Evolutionary conservation across 2,888 invertebrate genomes (phyloP), one percentile per base, ranked within the genome.

Genomic region (Volucella inflata): DNA sequence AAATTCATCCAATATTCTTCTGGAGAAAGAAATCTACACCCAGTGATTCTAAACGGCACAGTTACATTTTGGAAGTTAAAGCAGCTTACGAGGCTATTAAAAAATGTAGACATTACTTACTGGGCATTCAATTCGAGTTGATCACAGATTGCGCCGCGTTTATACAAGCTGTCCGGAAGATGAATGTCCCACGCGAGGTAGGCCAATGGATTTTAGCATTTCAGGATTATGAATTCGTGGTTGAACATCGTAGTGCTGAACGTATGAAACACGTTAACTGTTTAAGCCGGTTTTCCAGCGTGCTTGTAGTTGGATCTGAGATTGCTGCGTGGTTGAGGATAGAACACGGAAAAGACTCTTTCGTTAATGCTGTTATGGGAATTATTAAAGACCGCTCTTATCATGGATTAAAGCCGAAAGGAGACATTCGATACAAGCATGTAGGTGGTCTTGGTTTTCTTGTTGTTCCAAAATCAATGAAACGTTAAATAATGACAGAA

Each of bases 91-190:
- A 76, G 8, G 87, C 88, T 0, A n/a, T 88, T n/a, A 87, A 88
- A 42, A 89, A 88, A 59, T 89, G 89, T 65, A 65, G 89, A 0
- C 79, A 88, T 48, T 89, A 89, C 87, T 80, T 88, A 2, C 46
- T 90, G 4, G 88, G 87, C 16, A 59, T 77, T 0, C 14, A 72
- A 12, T 88, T 87, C 57, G 65, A 53, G 6, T 40, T 78, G 16
- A 72, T 87, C 2, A 87, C 80, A 12, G 87, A 88, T 50, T 88
- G 85, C 62, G 59, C 64, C 8, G 87, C 88, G 1, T 87, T 87
- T 64, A 78, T 59, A 44, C 77, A 76, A 30, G 85, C 87, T 51
- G 59, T 76, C 59, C 67, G 16, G 17, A 88, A 87, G 44, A 80
- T 68, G 65, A 87, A 88, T 55, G 50, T 87, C 16, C 78, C 76